phyloP scores from a whole-genome alignment of 2,113 vertebrate genomes.

The Proterorhinus semilunaris region DNA sequence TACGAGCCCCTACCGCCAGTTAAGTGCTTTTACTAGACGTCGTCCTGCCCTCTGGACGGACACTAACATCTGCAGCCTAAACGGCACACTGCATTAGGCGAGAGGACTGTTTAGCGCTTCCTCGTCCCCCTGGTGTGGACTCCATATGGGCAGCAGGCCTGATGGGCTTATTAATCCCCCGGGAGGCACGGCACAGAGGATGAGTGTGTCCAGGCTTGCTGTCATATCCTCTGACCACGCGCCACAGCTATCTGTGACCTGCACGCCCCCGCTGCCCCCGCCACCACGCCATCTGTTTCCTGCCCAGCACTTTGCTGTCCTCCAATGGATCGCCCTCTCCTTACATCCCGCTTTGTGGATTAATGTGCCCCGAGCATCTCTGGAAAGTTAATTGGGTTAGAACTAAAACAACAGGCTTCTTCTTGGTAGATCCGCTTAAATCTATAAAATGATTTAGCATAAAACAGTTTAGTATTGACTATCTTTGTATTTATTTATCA shows the following conservation, averaged over 20 bases:
- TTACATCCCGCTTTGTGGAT: conserved; percentile 26
- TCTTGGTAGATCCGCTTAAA: neutral
- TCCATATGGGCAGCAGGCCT: conserved; percentile 48
- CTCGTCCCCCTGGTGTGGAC: conserved; percentile 29
- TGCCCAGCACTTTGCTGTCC: conserved; percentile 52
- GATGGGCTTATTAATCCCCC: conserved; percentile 66
- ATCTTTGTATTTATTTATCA: neutral
- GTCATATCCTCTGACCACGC: conserved; percentile 61
- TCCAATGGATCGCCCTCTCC: conserved; percentile 38
- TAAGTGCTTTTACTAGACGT: conserved; percentile 13
- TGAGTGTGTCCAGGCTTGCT: conserved; percentile 62
- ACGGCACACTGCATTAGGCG: conserved; percentile 17
- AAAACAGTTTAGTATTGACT: neutral
- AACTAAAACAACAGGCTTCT: conserved; percentile 7
- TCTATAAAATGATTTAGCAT: neutral
- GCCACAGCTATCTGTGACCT: conserved; percentile 24
- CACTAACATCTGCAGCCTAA: conserved; percentile 20
- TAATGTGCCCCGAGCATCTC: conserved; percentile 25
- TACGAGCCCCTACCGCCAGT: conserved; percentile 25
- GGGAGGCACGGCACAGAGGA: conserved; percentile 58
- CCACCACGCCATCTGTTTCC: conserved; percentile 72
- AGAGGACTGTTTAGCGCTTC: conserved; percentile 45
- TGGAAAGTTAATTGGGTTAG: neutral
- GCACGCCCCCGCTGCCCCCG: conserved; percentile 35
- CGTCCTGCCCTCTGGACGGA: conserved; percentile 7